phyloP scores from a whole-genome alignment of 2,888 invertebrate species.

The Monoplex corrugatus region DNA sequence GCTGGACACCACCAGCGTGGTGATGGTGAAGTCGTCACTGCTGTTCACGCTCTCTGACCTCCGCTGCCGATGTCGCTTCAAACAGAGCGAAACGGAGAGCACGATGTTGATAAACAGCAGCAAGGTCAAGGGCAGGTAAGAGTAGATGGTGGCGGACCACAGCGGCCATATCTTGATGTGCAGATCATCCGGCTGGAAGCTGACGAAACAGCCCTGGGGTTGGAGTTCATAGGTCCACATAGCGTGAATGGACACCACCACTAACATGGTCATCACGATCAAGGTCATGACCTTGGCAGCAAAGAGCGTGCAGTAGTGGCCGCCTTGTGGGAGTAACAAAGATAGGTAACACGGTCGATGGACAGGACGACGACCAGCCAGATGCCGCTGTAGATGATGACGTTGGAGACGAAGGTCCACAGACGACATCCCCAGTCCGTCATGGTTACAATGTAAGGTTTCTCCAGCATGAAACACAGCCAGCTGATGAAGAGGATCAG shows the following conservation, averaged over 20 bases:
- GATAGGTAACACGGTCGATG: slow-evolving; percentile 73
- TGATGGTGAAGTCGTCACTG: slow-evolving; percentile 56
- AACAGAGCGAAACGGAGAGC: slow-evolving; percentile 50
- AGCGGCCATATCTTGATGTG: slow-evolving; percentile 77
- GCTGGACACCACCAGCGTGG: slow-evolving; percentile 56
- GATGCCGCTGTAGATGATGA: slow-evolving; percentile 71
- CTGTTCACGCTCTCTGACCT: slow-evolving; percentile 21
- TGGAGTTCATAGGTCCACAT: slow-evolving; percentile 78
- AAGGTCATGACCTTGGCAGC: slow-evolving; percentile 73
- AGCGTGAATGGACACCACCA: slow-evolving; percentile 76
- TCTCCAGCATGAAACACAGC: slow-evolving; percentile 69
- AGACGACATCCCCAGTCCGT: slow-evolving; percentile 76
- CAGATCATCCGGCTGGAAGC: slow-evolving; percentile 67
- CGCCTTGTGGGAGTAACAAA: slow-evolving; percentile 70
- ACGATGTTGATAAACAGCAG: slow-evolving; percentile 62
- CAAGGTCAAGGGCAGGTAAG: slow-evolving; percentile 72
- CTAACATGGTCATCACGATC: slow-evolving; percentile 71
- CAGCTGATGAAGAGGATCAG: slow-evolving; percentile 73
- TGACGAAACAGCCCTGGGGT: slow-evolving; percentile 69
- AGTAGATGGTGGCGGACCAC: slow-evolving; percentile 74
- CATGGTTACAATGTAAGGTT: slow-evolving; percentile 65
- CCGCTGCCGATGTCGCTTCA: slow-evolving; percentile 45
- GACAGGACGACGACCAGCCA: slow-evolving; percentile 77
- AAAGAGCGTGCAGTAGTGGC: slow-evolving; percentile 75
- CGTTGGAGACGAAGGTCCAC: slow-evolving; percentile 75